phyloP scores from a whole-genome alignment of 2,888 invertebrate species.

The Exephanes ischioxanthus region DNA sequence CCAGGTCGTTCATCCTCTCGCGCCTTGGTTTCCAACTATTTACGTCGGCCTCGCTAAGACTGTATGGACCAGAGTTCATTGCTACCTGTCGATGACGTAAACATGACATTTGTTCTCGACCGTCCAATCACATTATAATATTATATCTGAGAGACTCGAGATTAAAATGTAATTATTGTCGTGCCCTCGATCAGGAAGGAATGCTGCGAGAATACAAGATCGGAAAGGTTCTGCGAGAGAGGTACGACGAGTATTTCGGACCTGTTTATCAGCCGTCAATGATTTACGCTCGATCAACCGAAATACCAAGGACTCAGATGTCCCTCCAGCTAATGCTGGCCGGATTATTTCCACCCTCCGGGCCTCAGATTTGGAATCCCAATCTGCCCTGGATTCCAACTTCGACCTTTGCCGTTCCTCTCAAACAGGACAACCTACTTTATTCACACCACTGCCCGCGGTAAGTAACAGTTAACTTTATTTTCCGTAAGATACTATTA shows the following conservation, averaged over 20 bases:
- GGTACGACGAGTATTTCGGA: conserved; percentile 79
- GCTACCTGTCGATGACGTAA: no score
- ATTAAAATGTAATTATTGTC: background rate
- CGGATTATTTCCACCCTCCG: conserved; percentile 85
- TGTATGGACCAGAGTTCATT: no score
- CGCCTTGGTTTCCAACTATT: no score
- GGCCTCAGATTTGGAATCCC: conserved; percentile 83
- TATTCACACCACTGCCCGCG: conserved; percentile 78
- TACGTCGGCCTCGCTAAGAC: no score
- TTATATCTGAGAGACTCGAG: background rate
- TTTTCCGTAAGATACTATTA: background rate
- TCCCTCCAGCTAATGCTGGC: conserved; percentile 86
- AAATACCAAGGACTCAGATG: conserved; percentile 86
- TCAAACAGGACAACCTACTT: conserved; percentile 80
- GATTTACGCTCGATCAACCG: conserved; percentile 84
- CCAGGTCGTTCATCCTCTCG: no score
- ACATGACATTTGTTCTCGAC: background rate
- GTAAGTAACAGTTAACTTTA: conserved; percentile 70
- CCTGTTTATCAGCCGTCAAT: conserved; percentile 78
- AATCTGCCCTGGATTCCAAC: conserved; percentile 86
- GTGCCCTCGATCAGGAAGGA: conserved; percentile 74
- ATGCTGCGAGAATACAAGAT: conserved; percentile 81
- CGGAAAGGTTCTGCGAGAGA: conserved; percentile 79
- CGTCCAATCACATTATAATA: background rate
- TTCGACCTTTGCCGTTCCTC: conserved; percentile 85